Evolutionary conservation across 2,888 invertebrate genomes (phyloP).

Genomic region (Hydrotaea cyrtoneurina): DNA sequence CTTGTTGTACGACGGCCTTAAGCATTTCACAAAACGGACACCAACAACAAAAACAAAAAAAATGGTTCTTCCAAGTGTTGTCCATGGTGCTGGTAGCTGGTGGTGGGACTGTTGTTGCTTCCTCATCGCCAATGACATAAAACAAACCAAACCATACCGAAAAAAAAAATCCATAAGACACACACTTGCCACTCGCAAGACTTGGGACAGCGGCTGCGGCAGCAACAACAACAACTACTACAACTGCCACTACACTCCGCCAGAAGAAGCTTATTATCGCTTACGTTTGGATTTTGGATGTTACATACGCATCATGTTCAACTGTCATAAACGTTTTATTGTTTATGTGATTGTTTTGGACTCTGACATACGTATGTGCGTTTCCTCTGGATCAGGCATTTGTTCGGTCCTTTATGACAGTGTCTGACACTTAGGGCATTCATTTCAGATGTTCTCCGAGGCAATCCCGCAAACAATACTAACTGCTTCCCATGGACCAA

Average conservation of each 20-base stretch:
- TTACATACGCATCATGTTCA: slow-evolving; percentile 63
- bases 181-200: not conserved
- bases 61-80: not conserved
- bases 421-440: not conserved
- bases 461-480: too few species aligned
- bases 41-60: slow-evolving; percentile 1
- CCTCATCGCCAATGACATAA: slow-evolving; percentile 34
- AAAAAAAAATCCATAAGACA: slow-evolving; percentile 24
- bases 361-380: slow-evolving; percentile 60
- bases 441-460: too few species aligned
- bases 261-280: slow-evolving; percentile 42
- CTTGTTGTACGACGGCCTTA: slow-evolving; percentile 43
- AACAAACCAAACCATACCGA: slow-evolving; percentile 27
- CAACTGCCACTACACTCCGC: not conserved
- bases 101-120: slow-evolving; percentile 40
- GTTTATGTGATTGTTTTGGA: slow-evolving; percentile 57
- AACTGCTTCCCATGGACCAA: too few species aligned
- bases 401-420: not conserved
- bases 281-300: slow-evolving; percentile 24
- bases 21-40: slow-evolving; percentile 23
- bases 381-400: slow-evolving; percentile 20
- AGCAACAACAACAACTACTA: not conserved
- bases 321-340: slow-evolving; percentile 66
- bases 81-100: not conserved
- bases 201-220: too few species aligned